Base-by-base conservation (phyloP, 92 coral and sea anemone species). In the Chrysogorgia sp. region DNA sequence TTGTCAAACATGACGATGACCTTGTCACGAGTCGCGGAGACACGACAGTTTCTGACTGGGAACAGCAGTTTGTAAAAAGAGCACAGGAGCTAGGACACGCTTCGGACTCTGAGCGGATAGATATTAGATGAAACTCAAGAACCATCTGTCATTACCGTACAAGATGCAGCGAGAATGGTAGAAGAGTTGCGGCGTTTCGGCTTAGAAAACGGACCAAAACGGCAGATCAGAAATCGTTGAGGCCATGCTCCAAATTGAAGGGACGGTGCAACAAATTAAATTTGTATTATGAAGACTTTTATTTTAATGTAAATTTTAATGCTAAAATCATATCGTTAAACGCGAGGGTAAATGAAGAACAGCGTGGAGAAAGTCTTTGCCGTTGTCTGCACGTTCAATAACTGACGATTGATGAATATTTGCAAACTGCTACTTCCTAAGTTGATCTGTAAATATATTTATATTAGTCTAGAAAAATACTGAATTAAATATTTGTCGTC, bases 201-300 rank as follows among this genome's bases (percentile, higher is more conserved):
- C 10, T 33, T 61, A 33, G 68, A 61, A 61, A n/a, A n/a, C n/a
- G n/a, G n/a, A n/a, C n/a, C n/a, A n/a, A n/a, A 61, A 61, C 40
- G n/a, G 26, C 21, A 5, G 26, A 35, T 35, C 35, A 29, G 35
- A 61, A 21, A 61, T 61, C n/a, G 29, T 61, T 17, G 37, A 61
- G 40, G 68, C 68, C 35, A 61, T 15, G 68, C 68, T 61, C 29
- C 68, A 61, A 61, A 61, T 61, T 61, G 37, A 61, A 29, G 68
- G 29, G 40, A 21, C 35, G 34, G 68, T 61, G n/a, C 37, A 61
- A 33, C 5, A 61, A 61, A 19, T 61, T 61, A 31, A 28, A 3
- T 37, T 37, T 37, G 43, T n/a, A n/a, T n/a, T n/a, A n/a, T n/a
- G n/a, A n/a, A n/a, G n/a, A n/a, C n/a, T n/a, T n/a, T n/a, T n/a